These are phyloP conservation scores for Microcaecilia unicolor DNA, from an alignment of 2,797 vertebrate species.

Conservation along the genomic window DNA sequence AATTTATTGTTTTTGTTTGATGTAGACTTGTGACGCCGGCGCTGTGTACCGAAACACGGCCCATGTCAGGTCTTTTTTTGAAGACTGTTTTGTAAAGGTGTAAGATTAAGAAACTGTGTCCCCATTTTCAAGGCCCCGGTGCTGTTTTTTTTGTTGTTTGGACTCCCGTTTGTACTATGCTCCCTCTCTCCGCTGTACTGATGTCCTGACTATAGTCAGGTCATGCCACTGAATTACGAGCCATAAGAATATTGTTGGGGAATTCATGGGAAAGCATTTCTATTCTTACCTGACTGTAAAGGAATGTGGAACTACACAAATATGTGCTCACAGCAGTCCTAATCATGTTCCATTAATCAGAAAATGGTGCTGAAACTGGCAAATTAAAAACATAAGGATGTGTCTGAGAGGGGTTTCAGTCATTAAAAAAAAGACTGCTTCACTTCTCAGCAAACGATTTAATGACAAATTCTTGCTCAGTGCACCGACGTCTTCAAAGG, in stretches of 20 bases:
- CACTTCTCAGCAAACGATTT: conserved; percentile 64
- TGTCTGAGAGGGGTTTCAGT: conserved; percentile 61
- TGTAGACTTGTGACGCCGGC: no score
- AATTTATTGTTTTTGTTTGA: no score
- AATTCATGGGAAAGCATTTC: conserved; percentile 42
- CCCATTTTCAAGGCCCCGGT: no score
- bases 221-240: no score
- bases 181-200: no score
- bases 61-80: no score
- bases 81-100: no score
- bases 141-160: no score
- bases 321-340: conserved; percentile 62
- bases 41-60: no score
- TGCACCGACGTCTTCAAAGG: conserved; percentile 72
- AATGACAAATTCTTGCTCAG: conserved; percentile 62
- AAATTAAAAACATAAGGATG: conserved; percentile 72
- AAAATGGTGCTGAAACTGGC: conserved; percentile 65
- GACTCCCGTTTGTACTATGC: no score
- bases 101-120: no score
- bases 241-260: conserved; percentile 48
- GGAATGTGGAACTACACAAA: conserved; percentile 59
- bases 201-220: no score
- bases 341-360: conserved; percentile 68
- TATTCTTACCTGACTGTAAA: conserved; percentile 49
- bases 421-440: conserved; percentile 62